Evolutionary conservation across 1,140 invertebrate genomes (phyloP).

Genomic region (Mizuhopecten yessoensis): DNA sequence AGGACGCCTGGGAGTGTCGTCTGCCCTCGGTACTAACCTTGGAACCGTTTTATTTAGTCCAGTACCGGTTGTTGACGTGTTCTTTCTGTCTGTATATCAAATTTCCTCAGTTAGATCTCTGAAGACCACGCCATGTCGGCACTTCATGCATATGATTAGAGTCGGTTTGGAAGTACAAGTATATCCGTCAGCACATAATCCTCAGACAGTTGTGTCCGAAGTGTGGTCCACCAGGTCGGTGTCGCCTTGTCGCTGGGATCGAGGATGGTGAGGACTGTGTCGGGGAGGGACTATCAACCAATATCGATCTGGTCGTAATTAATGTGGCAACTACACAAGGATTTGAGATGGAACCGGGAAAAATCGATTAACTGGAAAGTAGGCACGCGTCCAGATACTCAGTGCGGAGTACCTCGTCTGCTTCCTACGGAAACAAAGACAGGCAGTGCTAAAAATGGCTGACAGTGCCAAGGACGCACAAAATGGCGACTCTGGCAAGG

Average conservation of each 20-base stretch:
- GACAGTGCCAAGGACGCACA: conserved; percentile 53
- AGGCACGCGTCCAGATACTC: not conserved
- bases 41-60: too few species aligned
- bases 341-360: not conserved
- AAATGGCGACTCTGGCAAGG: conserved; percentile 52
- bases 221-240: not conserved
- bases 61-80: not conserved
- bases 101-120: not conserved
- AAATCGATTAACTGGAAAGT: conserved; percentile 33
- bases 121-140: not conserved
- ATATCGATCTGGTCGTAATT: conserved; percentile 4
- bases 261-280: not conserved
- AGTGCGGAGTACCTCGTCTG: conserved; percentile 7
- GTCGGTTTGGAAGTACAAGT: not conserved
- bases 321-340: not conserved
- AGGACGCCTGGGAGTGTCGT: not conserved
- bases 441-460: conserved; percentile 43
- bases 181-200: not conserved
- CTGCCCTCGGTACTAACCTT: not conserved
- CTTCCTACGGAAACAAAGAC: not conserved
- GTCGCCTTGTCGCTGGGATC: not conserved
- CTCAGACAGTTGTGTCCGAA: not conserved
- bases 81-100: not conserved
- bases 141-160: not conserved
- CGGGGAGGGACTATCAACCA: conserved; percentile 24